A percentile compares a stretch with the other conserved stretches of the same genome.
phyloP scores from a whole-genome alignment of 2,797 vertebrate species.

The Anisognathus igniventris region DNA sequence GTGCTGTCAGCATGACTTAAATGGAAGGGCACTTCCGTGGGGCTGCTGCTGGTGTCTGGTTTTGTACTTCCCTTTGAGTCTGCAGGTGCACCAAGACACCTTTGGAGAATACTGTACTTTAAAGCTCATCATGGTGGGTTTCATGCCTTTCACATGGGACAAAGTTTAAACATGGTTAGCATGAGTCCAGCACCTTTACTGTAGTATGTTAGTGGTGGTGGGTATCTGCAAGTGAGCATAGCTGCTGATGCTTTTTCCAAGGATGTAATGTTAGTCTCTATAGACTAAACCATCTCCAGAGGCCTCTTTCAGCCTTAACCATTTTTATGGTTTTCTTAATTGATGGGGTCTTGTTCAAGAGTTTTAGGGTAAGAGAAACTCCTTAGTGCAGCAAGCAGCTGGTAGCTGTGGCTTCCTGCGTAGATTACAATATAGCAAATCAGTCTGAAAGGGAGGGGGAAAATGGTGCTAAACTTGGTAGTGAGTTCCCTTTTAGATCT shows the following conservation, averaged over 20 bases:
- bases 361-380: neutral
- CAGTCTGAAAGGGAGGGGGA: rapidly evolving
- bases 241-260: neutral
- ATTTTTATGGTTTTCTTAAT: neutral
- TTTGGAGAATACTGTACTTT: neutral
- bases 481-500: neutral
- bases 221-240: neutral
- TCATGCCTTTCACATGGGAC: neutral
- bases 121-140: neutral
- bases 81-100: neutral
- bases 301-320: neutral
- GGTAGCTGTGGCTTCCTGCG: neutral
- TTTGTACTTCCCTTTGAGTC: neutral
- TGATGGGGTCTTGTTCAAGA: neutral
- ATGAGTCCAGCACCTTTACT: neutral
- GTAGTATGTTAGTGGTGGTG: neutral
- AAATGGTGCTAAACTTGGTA: neutral
- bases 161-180: neutral
- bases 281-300: neutral
- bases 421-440: neutral
- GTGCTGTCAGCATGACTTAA: neutral
- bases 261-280: neutral
- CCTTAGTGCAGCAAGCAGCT: neutral
- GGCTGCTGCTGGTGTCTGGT: neutral
- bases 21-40: rapidly evolving